Percentiles rank a stretch among this genome's conserved stretches.
phyloP scores from a whole-genome alignment of 2,888 invertebrate species.

The Poecilus cupreus region DNA sequence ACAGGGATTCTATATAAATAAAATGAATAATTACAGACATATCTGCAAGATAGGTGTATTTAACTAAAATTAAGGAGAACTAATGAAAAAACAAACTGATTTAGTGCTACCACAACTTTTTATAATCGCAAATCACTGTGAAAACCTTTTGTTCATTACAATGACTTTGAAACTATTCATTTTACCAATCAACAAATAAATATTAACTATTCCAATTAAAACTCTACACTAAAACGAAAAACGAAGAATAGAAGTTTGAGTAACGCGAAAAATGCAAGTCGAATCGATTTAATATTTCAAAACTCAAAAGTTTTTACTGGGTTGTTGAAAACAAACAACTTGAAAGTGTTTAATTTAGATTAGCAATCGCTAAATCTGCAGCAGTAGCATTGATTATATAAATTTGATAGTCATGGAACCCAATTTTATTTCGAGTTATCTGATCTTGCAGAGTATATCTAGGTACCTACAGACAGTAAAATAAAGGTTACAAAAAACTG shows the following conservation, averaged over 20 bases:
- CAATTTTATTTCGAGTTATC: not conserved
- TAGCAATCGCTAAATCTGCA: not conserved
- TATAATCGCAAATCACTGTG: not conserved
- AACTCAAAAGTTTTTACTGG: not conserved
- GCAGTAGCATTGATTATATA: not conserved
- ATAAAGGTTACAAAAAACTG: slow-evolving; percentile 8
- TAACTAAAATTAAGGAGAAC: too few relatives aligned
- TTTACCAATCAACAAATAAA: not conserved
- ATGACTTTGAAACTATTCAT: not conserved
- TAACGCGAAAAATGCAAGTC: not conserved
- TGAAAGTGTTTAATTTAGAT: not conserved
- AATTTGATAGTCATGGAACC: not conserved
- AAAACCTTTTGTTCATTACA: not conserved
- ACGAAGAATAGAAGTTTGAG: not conserved
- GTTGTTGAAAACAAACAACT: not conserved
- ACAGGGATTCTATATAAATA: too few relatives aligned
- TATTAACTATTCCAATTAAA: slow-evolving; percentile 30
- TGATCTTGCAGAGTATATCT: not conserved
- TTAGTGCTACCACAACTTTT: too few relatives aligned
- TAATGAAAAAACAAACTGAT: too few relatives aligned
- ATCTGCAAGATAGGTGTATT: too few relatives aligned
- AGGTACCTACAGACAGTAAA: not conserved
- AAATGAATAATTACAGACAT: too few relatives aligned
- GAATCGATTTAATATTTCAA: not conserved
- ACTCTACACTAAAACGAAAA: not conserved